Base-by-base conservation (phyloP, 2,888 invertebrate species). In the Ectropis crepuscularia region DNA sequence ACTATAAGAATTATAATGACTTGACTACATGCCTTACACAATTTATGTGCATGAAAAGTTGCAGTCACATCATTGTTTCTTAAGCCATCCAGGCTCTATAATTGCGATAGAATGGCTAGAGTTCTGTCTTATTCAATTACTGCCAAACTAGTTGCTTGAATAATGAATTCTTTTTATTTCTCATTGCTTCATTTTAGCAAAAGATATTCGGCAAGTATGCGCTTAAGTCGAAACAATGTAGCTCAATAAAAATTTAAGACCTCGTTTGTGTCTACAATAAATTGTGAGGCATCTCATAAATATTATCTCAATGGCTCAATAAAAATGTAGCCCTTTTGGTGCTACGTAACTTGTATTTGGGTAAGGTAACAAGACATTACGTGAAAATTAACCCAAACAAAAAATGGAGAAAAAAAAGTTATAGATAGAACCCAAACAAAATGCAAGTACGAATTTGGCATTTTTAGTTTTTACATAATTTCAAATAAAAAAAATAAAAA, bases 121-220 rank as follows among this genome's bases (percentile, higher is more conserved):
- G 16, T 4, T 28, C 16, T 46, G 8, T 16, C 8, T 48, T 48
- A 37, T 38, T 38, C 37, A 38, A 12, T 45, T 55, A 45, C 53
- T 57, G 57, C 57, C 36, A 48, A 63, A 53, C 10, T 38, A 63
- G 62, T 61, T 46, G 57, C 66, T 64, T 59, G 59, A 57, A 50
- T 51, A 50, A 66, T 58, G 51, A 63, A 64, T 57, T 47, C 43
- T 53, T 41, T 12, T 46, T 46, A 36, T 54, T 63, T 46, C 37
- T 59, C 61, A 71, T 69, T 67, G 60, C 68, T 66, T 61, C 66
- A 70, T 70, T 53, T 39, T 42, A 37, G 45, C 12, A 48, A 58
- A 54, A 58, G 8, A 43, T 50, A 62, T 41, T 51, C 57, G 60
- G 16, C 11, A 39, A 55, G n/a, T 47, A 63, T 46, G 51, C 51